phyloP scores from a whole-genome alignment of 2,888 invertebrate species.

The Erebia ligea region DNA sequence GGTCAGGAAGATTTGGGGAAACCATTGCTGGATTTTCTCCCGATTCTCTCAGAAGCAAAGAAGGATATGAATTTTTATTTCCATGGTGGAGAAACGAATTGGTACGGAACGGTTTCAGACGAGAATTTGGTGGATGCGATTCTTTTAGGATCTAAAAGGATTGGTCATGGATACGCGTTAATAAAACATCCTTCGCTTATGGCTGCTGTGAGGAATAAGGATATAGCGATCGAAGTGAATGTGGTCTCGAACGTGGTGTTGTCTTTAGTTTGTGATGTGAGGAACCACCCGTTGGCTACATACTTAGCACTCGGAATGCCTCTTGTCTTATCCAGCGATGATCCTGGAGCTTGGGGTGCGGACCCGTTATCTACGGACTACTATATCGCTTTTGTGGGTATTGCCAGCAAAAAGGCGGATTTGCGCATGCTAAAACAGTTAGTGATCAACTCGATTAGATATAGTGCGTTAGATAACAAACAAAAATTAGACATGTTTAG shows the following conservation, averaged over 20 bases:
- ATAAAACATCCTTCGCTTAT: constrained; percentile 88
- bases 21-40: constrained; percentile 84
- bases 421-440: constrained; percentile 88
- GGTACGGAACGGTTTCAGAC: constrained; percentile 86
- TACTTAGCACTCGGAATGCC: constrained; percentile 87
- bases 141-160: constrained; percentile 87
- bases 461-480: constrained; percentile 79
- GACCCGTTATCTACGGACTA: constrained; percentile 90
- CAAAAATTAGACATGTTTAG: constrained; percentile 52
- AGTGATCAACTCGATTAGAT: constrained; percentile 88
- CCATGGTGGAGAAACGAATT: constrained; percentile 92
- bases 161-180: constrained; percentile 91
- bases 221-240: constrained; percentile 90
- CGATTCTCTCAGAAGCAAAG: constrained; percentile 77
- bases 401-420: constrained; percentile 87
- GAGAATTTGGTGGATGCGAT: constrained; percentile 91
- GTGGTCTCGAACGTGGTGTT: constrained; percentile 92
- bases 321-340: constrained; percentile 90
- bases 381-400: constrained; percentile 89
- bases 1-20: constrained; percentile 90
- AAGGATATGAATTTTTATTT: constrained; percentile 86
- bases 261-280: constrained; percentile 86
- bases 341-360: constrained; percentile 90
- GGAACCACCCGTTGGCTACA: constrained; percentile 89
- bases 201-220: constrained; percentile 76